Evolutionary conservation across 2,113 vertebrate species (phyloP).

Genomic region (Lepus americanus): DNA sequence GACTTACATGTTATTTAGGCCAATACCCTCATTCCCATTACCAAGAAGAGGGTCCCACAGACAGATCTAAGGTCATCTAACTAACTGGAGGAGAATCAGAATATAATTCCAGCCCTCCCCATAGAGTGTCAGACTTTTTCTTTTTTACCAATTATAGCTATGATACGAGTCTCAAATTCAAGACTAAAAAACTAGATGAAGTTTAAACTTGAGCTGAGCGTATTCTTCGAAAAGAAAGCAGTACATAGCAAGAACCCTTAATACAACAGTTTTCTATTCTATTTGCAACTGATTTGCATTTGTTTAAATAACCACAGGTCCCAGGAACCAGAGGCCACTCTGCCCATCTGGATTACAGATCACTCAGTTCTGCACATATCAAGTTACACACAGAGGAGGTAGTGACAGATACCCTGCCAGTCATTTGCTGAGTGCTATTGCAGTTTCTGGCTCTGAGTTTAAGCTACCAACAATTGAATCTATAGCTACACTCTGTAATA

Average conservation of each 20-base stretch:
- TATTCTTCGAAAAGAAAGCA: slow-evolving; percentile 36
- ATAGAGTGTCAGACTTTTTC: background rate
- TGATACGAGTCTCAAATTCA: background rate
- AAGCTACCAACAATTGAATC: background rate
- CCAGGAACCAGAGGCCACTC: background rate
- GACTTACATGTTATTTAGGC: background rate
- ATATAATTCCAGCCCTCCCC: background rate
- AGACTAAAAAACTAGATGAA: background rate
- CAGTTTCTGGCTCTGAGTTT: background rate
- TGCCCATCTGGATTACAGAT: background rate
- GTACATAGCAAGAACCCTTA: background rate
- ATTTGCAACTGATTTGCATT: slow-evolving; percentile 13
- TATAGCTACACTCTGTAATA: background rate
- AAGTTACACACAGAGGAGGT: background rate
- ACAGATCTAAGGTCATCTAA: background rate
- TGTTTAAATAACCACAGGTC: slow-evolving; percentile 27
- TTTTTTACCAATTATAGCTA: background rate
- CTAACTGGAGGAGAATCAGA: background rate
- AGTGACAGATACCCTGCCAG: background rate
- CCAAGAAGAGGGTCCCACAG: background rate
- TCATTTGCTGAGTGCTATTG: background rate
- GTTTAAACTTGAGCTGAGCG: slow-evolving; percentile 44
- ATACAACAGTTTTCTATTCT: background rate
- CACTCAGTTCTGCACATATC: background rate
- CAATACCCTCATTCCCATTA: background rate